Conservation (phyloP, 2,113 vertebrate genomes). For the Geococcyx californianus region DNA sequence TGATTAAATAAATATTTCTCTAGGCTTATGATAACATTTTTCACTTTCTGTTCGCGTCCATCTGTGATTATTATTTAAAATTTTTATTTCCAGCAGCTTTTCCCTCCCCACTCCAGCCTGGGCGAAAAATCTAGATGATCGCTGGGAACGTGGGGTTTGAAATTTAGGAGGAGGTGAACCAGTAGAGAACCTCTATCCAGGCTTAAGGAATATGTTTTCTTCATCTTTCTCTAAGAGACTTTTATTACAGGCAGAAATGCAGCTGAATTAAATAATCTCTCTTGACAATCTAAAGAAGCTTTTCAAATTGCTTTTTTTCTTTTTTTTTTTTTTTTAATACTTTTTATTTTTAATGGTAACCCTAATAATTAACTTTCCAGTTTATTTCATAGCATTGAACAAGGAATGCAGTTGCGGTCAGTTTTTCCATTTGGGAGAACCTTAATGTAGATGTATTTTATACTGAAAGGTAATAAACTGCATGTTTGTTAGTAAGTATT, state of each 20-base stretch:
- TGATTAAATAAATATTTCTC: constrained; percentile 80
- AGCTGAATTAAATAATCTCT: constrained; percentile 54
- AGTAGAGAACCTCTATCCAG: constrained; percentile 64
- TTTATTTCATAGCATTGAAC: constrained; percentile 41
- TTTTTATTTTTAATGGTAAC: constrained; percentile 10
- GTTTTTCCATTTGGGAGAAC: constrained; percentile 61
- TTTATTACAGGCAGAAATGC: constrained; percentile 38
- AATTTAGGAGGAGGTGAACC: constrained; percentile 66
- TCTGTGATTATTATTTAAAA: constrained; percentile 72
- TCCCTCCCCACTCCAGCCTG: constrained; percentile 76
- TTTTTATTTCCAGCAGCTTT: constrained; percentile 70
- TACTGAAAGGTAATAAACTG: constrained; percentile 74
- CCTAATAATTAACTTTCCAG: not conserved
- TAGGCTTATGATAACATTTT: constrained; percentile 73
- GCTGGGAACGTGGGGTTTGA: constrained; percentile 64
- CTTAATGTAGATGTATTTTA: constrained; percentile 75
- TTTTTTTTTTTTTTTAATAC: rapidly evolving
- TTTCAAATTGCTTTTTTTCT: not conserved
- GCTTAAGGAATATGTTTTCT: constrained; percentile 49
- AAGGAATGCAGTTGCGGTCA: constrained; percentile 63
- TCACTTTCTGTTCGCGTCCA: constrained; percentile 61
- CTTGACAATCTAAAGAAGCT: constrained; percentile 51
- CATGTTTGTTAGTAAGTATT: constrained; percentile 78
- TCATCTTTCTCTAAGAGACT: constrained; percentile 48
- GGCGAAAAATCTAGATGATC: constrained; percentile 75